Evolutionary conservation across 2,888 invertebrate genomes (phyloP).

Genomic region (Yponomeuta cagnagella): DNA sequence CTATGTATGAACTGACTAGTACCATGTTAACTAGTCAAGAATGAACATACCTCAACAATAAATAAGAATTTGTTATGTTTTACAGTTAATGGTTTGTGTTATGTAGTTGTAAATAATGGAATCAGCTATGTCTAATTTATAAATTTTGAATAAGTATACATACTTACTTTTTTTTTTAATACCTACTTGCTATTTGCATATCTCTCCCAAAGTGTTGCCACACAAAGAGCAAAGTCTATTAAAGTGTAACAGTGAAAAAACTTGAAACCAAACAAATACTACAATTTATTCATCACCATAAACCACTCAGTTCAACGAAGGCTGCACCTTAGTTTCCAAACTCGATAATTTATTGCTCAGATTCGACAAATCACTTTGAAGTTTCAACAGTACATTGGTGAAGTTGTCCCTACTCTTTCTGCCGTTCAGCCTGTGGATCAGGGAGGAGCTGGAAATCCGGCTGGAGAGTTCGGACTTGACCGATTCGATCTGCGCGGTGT

Average conservation of each 20-base stretch:
- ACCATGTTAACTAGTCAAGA: background rate
- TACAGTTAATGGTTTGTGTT: background rate
- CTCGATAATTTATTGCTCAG: conserved; percentile 50
- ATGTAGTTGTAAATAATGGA: background rate
- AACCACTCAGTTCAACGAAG: background rate
- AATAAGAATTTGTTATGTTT: background rate
- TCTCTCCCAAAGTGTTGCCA: no score
- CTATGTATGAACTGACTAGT: background rate
- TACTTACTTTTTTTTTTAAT: background rate
- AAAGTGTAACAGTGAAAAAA: background rate
- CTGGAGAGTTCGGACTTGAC: conserved; percentile 47
- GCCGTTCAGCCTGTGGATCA: conserved; percentile 44
- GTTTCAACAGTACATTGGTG: conserved; percentile 51
- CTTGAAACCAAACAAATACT: background rate
- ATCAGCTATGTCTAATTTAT: background rate
- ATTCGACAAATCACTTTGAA: conserved; percentile 54
- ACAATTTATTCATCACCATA: background rate
- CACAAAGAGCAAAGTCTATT: no score
- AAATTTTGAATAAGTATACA: background rate
- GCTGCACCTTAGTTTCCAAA: conserved; percentile 42
- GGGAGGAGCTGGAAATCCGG: conserved; percentile 46
- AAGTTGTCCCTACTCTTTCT: conserved; percentile 55
- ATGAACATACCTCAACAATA: background rate
- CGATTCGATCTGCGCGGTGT: conserved; percentile 29
- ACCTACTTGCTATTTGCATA: background rate